These are phyloP conservation scores for Cephus cinctus DNA, from an alignment of 1,140 invertebrate genomes.

Conservation along the genomic window DNA sequence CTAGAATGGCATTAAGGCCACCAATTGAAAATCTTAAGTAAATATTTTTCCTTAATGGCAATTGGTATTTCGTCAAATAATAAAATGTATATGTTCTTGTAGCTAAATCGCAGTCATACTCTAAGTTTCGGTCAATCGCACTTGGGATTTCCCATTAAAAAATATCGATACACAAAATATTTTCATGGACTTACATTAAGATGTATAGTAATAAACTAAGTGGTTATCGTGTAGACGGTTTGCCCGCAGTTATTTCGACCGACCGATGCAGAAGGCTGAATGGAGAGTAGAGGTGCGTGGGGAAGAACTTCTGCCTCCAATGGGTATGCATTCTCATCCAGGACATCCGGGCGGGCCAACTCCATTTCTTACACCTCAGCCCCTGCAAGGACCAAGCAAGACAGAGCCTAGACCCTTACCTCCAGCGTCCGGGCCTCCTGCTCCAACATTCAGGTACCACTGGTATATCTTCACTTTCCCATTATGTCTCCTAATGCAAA, in stretches of 20 bases:
- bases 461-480: constrained; percentile 42
- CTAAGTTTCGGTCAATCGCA: too few relatives aligned
- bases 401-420: constrained; percentile 58
- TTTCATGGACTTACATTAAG: background rate
- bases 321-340: constrained; percentile 52
- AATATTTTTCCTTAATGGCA: too few relatives aligned
- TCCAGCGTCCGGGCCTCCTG: constrained; percentile 68
- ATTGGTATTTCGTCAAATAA: too few relatives aligned
- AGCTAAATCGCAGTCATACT: too few relatives aligned
- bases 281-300: constrained; percentile 55
- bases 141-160: too few relatives aligned
- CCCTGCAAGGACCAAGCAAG: constrained; percentile 62
- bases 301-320: constrained; percentile 48
- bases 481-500: constrained; percentile 21
- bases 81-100: too few relatives aligned
- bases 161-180: too few relatives aligned
- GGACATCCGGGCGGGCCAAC: constrained; percentile 60
- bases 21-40: too few relatives aligned
- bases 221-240: constrained; percentile 36
- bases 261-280: constrained; percentile 57
- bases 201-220: background rate
- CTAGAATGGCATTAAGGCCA: too few relatives aligned
- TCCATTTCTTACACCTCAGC: constrained; percentile 72
- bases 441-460: constrained; percentile 82
- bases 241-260: constrained; percentile 56